These are phyloP conservation scores for Pempheris klunzingeri DNA, from an alignment of 2,797 vertebrate genomes.

Conservation along the genomic window DNA sequence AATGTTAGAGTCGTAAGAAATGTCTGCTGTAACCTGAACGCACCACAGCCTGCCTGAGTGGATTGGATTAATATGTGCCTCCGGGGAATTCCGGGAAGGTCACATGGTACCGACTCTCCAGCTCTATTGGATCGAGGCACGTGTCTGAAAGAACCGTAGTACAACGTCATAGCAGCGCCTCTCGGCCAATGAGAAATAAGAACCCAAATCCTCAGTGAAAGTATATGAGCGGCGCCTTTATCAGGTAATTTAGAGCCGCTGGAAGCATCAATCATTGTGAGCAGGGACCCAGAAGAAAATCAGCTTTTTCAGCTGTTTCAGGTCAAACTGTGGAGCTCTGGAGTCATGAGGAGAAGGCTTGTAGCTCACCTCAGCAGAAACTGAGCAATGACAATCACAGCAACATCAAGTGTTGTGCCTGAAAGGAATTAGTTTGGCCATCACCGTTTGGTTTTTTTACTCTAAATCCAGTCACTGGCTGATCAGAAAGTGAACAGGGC, in stretches of 20 bases:
- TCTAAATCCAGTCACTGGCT: neutral
- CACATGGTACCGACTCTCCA: conserved; percentile 84
- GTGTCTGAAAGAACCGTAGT: conserved; percentile 90
- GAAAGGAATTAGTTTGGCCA: conserved; percentile 6
- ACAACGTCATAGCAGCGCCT: conserved; percentile 88
- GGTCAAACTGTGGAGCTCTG: too few relatives aligned
- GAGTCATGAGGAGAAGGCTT: conserved; percentile 16
- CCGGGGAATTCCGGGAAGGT: conserved; percentile 67
- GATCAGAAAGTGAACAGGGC: conserved; percentile 8
- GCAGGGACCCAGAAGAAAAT: conserved; percentile 28
- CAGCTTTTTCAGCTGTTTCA: neutral
- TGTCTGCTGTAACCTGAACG: conserved; percentile 40
- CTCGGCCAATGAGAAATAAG: conserved; percentile 91
- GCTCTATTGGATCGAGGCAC: conserved; percentile 92
- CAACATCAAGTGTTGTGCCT: conserved; percentile 28
- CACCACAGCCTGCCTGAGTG: conserved; percentile 21
- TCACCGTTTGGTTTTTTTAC: neutral
- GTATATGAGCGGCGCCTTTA: conserved; percentile 89
- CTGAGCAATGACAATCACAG: conserved; percentile 66
- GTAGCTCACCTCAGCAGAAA: neutral
- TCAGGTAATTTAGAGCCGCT: conserved; percentile 68
- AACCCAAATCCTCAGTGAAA: conserved; percentile 92
- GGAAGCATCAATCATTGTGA: conserved; percentile 61
- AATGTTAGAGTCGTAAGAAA: neutral
- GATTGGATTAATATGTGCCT: conserved; percentile 40